Evolutionary conservation across 2,888 invertebrate genomes (phyloP).

Genomic region (Graphium colonna): DNA sequence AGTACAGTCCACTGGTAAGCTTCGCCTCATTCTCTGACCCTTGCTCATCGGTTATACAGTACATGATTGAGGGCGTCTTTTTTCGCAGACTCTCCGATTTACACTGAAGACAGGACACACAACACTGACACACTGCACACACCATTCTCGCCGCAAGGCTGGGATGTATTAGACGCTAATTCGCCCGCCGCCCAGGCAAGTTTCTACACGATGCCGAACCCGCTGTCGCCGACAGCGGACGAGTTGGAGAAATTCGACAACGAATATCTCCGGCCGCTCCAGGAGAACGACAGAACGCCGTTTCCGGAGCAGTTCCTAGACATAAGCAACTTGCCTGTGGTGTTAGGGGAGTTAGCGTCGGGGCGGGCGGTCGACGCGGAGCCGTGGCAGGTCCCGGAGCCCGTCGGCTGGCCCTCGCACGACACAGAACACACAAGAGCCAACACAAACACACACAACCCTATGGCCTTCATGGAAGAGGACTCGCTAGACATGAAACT

Average conservation of each 20-base stretch:
- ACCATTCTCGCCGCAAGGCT: constrained; percentile 66
- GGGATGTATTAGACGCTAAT: constrained; percentile 62
- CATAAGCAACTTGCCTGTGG: constrained; percentile 62
- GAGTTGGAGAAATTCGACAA: constrained; percentile 43
- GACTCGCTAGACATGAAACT: constrained; percentile 62
- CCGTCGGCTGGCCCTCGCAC: constrained; percentile 49
- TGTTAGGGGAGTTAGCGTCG: constrained; percentile 58
- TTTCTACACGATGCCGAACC: constrained; percentile 49
- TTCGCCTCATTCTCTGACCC: background rate
- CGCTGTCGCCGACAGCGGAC: constrained; percentile 53
- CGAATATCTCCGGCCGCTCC: constrained; percentile 39
- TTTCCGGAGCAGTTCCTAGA: constrained; percentile 59
- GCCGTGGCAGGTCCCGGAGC: constrained; percentile 45
- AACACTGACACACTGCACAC: constrained; percentile 68
- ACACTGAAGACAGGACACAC: constrained; percentile 60
- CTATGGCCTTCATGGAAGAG: constrained; percentile 65
- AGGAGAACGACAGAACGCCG: constrained; percentile 40
- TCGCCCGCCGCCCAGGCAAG: constrained; percentile 55
- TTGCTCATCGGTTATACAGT: background rate
- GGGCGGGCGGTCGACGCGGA: constrained; percentile 44
- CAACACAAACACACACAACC: constrained; percentile 47
- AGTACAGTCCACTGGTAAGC: constrained; percentile 72
- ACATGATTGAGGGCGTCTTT: constrained; percentile 19
- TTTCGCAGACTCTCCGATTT: constrained; percentile 53
- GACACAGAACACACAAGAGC: constrained; percentile 47